Conservation (phyloP, 2,797 vertebrate species). For the Coluber constrictor region DNA sequence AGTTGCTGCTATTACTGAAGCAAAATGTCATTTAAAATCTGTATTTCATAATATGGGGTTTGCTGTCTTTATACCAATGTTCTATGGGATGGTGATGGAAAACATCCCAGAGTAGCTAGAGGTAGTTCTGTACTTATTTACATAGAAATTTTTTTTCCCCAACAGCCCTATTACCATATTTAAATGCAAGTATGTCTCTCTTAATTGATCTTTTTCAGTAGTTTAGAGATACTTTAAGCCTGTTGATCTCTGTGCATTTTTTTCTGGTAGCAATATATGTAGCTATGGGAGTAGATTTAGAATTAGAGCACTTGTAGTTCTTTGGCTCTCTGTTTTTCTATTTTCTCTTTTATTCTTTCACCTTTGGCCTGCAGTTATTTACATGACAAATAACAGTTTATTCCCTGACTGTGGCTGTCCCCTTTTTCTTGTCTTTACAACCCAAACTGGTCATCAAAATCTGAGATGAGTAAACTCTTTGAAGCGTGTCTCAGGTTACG, state of each 20-base stretch:
- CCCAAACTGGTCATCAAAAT: not conserved
- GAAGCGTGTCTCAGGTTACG: not conserved
- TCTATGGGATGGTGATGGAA: fast-evolving
- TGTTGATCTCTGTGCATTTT: constrained; percentile 55
- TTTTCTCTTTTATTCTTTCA: not conserved
- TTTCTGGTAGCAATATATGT: constrained; percentile 51
- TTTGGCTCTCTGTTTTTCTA: constrained; percentile 20
- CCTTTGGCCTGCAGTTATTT: constrained; percentile 41
- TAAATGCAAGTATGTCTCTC: constrained; percentile 82
- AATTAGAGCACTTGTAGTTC: constrained; percentile 63
- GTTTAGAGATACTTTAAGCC: constrained; percentile 64
- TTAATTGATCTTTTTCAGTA: constrained; percentile 70
- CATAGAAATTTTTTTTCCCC: constrained; percentile 61
- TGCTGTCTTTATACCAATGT: not conserved
- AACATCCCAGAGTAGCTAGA: constrained; percentile 15
- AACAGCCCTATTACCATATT: constrained; percentile 80
- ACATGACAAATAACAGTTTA: constrained; percentile 1
- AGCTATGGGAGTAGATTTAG: constrained; percentile 63
- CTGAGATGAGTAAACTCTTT: not conserved
- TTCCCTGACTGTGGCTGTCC: not conserved
- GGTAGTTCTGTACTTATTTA: constrained; percentile 60
- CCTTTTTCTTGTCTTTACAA: not conserved
- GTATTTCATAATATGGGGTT: fast-evolving
- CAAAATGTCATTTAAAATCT: fast-evolving
- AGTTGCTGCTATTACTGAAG: fast-evolving